Conservation (phyloP, 1,140 invertebrate genomes). For the Amyelois transitella region DNA sequence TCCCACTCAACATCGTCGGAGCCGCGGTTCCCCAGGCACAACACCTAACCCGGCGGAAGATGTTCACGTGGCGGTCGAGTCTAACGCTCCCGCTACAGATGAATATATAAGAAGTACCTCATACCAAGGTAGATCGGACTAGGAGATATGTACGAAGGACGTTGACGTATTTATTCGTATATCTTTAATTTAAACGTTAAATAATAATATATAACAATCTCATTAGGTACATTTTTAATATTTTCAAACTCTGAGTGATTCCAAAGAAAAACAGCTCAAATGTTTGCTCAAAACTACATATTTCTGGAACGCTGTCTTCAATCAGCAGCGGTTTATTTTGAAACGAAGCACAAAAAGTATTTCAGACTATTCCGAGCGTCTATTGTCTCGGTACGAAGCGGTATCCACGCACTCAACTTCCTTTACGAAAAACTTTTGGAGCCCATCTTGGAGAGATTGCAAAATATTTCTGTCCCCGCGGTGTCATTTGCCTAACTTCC, state of each 20-base stretch:
- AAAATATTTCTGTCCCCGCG: conserved; percentile 51
- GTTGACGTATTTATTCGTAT: too few species aligned
- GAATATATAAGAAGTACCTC: too few species aligned
- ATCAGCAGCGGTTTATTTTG: background rate
- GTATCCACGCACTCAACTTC: conserved; percentile 23
- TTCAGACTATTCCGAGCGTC: conserved; percentile 25
- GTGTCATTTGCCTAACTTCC: conserved; percentile 57
- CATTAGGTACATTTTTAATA: too few species aligned
- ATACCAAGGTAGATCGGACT: too few species aligned
- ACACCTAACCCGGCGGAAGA: too few species aligned
- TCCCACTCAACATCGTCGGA: too few species aligned
- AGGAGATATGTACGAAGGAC: too few species aligned
- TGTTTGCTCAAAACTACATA: conserved; percentile 10
- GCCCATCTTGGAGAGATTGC: conserved; percentile 47
- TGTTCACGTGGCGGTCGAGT: too few species aligned
- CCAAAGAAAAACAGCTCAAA: background rate
- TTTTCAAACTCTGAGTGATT: background rate
- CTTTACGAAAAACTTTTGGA: conserved; percentile 39
- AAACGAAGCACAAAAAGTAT: conserved; percentile 13
- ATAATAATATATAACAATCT: too few species aligned
- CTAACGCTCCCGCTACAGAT: too few species aligned
- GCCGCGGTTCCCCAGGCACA: too few species aligned
- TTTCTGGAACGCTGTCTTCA: background rate
- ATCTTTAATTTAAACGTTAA: too few species aligned
- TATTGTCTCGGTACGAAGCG: conserved; percentile 26